phyloP scores from a whole-genome alignment of 2,797 vertebrate genomes.

The Erithacus rubecula region DNA sequence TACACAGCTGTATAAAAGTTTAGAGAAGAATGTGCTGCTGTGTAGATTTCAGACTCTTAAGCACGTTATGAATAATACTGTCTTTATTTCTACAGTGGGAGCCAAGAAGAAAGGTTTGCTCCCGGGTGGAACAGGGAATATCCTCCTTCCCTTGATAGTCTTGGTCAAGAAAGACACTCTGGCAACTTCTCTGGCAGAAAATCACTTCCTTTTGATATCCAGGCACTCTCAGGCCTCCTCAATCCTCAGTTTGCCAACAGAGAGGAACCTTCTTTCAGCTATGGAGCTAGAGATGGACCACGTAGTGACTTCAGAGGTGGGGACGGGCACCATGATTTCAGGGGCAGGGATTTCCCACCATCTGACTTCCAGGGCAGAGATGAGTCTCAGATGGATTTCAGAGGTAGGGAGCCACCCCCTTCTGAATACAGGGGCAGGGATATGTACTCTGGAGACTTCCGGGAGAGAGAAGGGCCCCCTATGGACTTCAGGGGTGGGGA shows the following conservation, averaged over 20 bases:
- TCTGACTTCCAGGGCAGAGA: constrained; percentile 86
- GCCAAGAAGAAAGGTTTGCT: constrained; percentile 89
- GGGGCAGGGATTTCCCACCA: constrained; percentile 84
- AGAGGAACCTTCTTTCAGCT: constrained; percentile 81
- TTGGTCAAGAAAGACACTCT: constrained; percentile 87
- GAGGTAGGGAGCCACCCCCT: constrained; percentile 84
- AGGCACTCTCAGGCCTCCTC: constrained; percentile 82
- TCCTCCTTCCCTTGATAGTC: constrained; percentile 91
- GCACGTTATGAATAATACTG: constrained; percentile 83
- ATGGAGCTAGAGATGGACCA: constrained; percentile 83
- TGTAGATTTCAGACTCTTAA: constrained; percentile 80
- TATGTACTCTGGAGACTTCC: constrained; percentile 81
- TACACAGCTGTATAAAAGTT: constrained; percentile 78
- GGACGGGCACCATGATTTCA: constrained; percentile 87
- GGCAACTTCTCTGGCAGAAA: constrained; percentile 90
- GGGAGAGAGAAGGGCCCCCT: constrained; percentile 82
- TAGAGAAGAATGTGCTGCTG: constrained; percentile 82
- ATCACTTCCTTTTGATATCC: constrained; percentile 85
- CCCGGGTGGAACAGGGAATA: constrained; percentile 88
- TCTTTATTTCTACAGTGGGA: constrained; percentile 90
- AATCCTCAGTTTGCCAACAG: constrained; percentile 81
- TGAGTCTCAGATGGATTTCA: constrained; percentile 83
- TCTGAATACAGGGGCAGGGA: constrained; percentile 82
- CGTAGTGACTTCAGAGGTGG: constrained; percentile 87
- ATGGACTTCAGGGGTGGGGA: constrained; percentile 82